Base-by-base conservation (phyloP, 2,888 invertebrate species). In the Drosophila dives region DNA sequence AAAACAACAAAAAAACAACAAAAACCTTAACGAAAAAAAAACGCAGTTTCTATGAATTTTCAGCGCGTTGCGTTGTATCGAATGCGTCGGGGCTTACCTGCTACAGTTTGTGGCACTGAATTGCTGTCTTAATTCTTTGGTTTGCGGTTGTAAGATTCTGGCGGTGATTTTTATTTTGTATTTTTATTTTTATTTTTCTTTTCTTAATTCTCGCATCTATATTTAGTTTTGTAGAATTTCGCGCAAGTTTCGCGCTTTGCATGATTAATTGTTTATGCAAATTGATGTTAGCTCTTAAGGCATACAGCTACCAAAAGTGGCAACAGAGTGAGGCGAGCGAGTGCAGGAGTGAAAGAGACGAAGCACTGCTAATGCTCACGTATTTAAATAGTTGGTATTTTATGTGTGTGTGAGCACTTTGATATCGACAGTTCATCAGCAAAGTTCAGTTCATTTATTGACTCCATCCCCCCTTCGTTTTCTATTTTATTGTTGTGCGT, bases 191-290 rank as follows among this genome's bases (percentile, higher is more conserved):
- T 15, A 20, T n/a, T 40, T n/a, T 56, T 42, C 15, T 33, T 45
- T 60, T 59, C 32, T 53, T 54, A 48, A 54, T 67, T 62, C 48
- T 72, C 40, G 64, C 67, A 72, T 73, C 76, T 86, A 75, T 81
- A 84, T 75, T 75, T 81, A 72, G 82, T 76, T 74, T 81, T 75
- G 26, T 58, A 72, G 80, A 79, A 88, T 86, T 89, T 89, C 66
- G 74, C 73, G 80, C 88, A 89, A 87, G 87, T 86, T 86, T 89
- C 71, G 60, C 78, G 81, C 75, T 85, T 79, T 83, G 85, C 83
- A 86, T 86, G 87, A 86, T 87, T 87, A 86, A 87, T 88, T 87
- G 83, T 75, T 85, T 83, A 88, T 88, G 87, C 87, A 82, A 88
- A 88, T 89, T 81, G 72, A 60, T 79, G 61, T 63, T 72, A 70